phyloP scores from a whole-genome alignment of 2,797 vertebrate species.

The Tenualosa ilisha region DNA sequence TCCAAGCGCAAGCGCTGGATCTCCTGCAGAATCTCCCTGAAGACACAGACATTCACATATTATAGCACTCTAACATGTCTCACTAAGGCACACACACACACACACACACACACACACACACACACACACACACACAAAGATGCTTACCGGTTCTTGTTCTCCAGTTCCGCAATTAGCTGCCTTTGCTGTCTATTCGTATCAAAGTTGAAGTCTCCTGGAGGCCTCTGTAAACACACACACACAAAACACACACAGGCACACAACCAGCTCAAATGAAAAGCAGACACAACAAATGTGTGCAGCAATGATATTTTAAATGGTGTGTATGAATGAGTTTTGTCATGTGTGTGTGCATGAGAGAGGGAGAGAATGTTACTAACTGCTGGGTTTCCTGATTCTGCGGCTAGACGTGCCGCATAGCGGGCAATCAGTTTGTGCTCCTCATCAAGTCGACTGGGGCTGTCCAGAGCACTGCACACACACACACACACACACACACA shows the following conservation, averaged over 20 bases:
- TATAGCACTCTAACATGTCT: neutral
- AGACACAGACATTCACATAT: slow-evolving; percentile 47
- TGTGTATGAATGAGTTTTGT: neutral
- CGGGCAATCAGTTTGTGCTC: slow-evolving; percentile 93
- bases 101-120: neutral
- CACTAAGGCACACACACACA: neutral
- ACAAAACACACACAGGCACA: neutral
- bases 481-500: neutral
- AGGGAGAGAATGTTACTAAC: slow-evolving; percentile 72
- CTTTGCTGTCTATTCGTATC: slow-evolving; percentile 89
- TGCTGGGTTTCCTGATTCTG: slow-evolving; percentile 76
- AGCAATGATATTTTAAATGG: neutral
- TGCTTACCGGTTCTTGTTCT: slow-evolving; percentile 86
- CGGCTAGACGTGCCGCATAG: slow-evolving; percentile 87
- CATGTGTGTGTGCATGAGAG: neutral
- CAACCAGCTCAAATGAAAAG: neutral
- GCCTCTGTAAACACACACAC: slow-evolving; percentile 61
- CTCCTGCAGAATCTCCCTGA: slow-evolving; percentile 90
- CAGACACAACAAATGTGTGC: too few species aligned
- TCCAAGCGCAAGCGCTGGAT: slow-evolving; percentile 87
- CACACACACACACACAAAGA: slow-evolving; percentile 28
- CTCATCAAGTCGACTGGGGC: slow-evolving; percentile 85
- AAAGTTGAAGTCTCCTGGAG: slow-evolving; percentile 83
- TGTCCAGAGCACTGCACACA: slow-evolving; percentile 74
- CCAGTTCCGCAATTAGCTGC: slow-evolving; percentile 90